Evolutionary conservation across 2,888 invertebrate genomes (phyloP).

Genomic region (Yponomeuta sedellus): DNA sequence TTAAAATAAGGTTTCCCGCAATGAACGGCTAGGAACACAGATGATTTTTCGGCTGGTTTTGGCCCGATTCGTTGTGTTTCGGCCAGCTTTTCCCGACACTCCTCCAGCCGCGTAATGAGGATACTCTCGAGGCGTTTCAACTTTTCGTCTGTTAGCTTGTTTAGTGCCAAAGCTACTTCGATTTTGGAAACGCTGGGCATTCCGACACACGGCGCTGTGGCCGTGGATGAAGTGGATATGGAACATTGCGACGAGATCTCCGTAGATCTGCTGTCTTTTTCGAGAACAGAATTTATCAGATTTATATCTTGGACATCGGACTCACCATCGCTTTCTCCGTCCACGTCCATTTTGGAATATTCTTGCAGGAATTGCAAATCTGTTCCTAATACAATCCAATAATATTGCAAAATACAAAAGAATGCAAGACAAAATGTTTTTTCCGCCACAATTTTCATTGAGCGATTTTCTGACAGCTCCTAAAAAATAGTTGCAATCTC

Average conservation of each 20-base stretch:
- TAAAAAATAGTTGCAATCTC: too few species aligned
- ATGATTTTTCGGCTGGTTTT: conserved; percentile 8
- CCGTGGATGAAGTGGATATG: conserved; percentile 20
- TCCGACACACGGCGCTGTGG: conserved; percentile 18
- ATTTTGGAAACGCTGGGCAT: conserved; percentile 32
- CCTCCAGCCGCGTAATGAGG: conserved; percentile 38
- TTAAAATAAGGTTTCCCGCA: conserved; percentile 82
- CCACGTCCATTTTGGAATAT: background rate
- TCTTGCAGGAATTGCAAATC: background rate
- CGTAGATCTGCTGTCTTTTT: background rate
- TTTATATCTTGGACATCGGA: conserved; percentile 6
- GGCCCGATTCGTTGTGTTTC: conserved; percentile 26
- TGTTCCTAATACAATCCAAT: too few species aligned
- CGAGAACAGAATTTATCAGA: conserved; percentile 8
- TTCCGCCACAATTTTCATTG: too few species aligned
- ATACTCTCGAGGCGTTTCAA: conserved; percentile 44
- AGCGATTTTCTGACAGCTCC: too few species aligned
- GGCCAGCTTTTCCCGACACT: conserved; percentile 47
- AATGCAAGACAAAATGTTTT: too few species aligned
- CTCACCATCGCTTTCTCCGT: conserved; percentile 12
- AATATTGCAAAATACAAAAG: too few species aligned
- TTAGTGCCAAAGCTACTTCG: conserved; percentile 46
- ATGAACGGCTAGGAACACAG: conserved; percentile 39
- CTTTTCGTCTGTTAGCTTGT: conserved; percentile 52
- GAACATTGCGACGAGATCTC: background rate